Evolutionary conservation across 2,113 vertebrate genomes (phyloP), one percentile per base, ranked within the genome.

Genomic region (Corydoras maculifer): DNA sequence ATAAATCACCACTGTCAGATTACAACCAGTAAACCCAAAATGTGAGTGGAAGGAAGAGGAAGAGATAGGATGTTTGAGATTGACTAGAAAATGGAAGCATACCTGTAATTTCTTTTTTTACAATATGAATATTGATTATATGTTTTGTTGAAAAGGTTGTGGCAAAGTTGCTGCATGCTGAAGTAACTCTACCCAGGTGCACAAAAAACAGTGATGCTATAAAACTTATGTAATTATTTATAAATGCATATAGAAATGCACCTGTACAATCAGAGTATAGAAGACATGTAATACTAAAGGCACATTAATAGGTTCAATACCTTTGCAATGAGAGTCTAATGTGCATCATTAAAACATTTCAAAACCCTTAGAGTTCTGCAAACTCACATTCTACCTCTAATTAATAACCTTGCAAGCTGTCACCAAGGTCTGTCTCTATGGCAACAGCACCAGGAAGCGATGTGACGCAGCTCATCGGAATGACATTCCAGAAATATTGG

Each of bases 1-100:
- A 79, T 79, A 75, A 79, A 79, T 79, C 77, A 79, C 74, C 70
- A 67, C 70, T 73, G 74, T 58, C 70, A 79, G 66, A 75, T 75
- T 75, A 78, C 8, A 78, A 68, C 77, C 77, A 73, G 73, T 77
- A 75, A 75, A 75, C 65, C 15, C 18, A 51, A 67, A 30, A 66
- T 43, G 73, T 3, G 57, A 74, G 54, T 62, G 50, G 58, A 5
- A 30, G 60, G 29, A 31, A 32, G 29, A 32, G 31, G 53, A 32
- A 72, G 54, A 75, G 73, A 79, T 78, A 76, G 72, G 62, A 75
- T 69, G 75, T 79, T 35, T 18, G 54, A 71, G 65, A 68, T 48
- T 35, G 57, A 65, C 51, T 55, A 65, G 73, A 55, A 79, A 79
- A 73, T 70, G 75, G 73, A 79, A 75, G 70, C 51, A 66, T 14